phyloP scores from a whole-genome alignment of 2,113 vertebrate species.

The Aldabrachelys gigantea region DNA sequence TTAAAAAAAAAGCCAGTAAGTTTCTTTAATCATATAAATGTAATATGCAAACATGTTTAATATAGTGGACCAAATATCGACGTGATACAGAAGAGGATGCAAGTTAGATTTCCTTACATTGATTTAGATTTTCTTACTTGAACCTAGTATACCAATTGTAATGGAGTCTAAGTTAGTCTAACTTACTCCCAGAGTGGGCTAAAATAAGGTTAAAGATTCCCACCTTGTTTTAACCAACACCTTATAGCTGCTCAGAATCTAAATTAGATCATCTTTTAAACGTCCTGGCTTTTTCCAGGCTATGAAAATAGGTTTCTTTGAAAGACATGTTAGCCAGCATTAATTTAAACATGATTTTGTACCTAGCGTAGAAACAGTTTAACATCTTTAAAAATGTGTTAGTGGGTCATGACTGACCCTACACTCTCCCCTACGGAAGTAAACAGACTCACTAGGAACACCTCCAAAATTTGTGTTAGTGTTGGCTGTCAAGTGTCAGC shows the following conservation, averaged over 20 bases:
- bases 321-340: background rate
- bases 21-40: background rate
- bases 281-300: background rate
- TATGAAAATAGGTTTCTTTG: rapidly evolving
- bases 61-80: background rate
- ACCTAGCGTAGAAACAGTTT: background rate
- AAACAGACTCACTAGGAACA: background rate
- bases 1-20: background rate
- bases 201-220: background rate
- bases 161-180: background rate
- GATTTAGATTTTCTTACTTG: background rate
- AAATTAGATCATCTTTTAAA: background rate
- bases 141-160: background rate
- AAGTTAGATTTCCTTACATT: background rate
- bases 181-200: background rate
- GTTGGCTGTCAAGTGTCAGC: conserved; percentile 12
- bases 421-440: background rate
- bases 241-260: background rate
- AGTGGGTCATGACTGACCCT: background rate
- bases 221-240: background rate
- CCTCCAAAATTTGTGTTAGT: background rate
- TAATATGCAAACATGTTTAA: background rate
- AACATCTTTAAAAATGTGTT: background rate
- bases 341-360: background rate
- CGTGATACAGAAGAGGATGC: background rate